Conservation (phyloP, 1,140 invertebrate genomes). For the Caerostris extrusa region DNA sequence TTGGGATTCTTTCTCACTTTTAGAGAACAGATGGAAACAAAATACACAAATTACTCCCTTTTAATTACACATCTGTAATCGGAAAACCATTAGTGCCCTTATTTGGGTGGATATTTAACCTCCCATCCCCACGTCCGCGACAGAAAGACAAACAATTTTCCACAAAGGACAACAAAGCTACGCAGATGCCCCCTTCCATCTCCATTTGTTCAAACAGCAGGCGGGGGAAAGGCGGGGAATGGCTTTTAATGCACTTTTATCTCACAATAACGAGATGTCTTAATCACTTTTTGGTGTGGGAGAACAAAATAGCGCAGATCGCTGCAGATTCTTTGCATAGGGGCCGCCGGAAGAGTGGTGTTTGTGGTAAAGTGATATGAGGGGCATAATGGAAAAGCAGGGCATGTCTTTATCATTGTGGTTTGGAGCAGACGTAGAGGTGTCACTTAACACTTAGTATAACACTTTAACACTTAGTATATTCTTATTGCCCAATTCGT, state of each 20-base stretch:
- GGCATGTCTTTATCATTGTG: too few species aligned
- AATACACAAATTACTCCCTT: constrained; percentile 45
- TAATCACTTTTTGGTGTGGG: constrained; percentile 40
- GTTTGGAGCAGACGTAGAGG: too few species aligned
- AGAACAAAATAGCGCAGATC: constrained; percentile 1
- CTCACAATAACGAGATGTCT: constrained; percentile 50
- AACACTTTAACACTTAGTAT: too few species aligned
- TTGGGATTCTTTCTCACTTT: constrained; percentile 13
- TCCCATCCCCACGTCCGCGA: not conserved
- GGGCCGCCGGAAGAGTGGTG: not conserved
- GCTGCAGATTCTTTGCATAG: constrained; percentile 31
- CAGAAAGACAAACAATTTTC: constrained; percentile 33
- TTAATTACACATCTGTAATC: constrained; percentile 51
- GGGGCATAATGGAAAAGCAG: too few species aligned
- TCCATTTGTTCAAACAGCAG: not conserved
- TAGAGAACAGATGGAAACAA: constrained; percentile 12
- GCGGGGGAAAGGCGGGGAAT: not conserved
- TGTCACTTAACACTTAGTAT: too few species aligned
- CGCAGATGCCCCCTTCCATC: not conserved
- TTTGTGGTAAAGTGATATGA: not conserved
- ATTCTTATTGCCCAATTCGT: too few species aligned
- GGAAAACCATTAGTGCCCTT: constrained; percentile 51
- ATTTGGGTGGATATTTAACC: constrained; percentile 37
- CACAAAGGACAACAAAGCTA: constrained; percentile 7
- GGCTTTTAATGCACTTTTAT: constrained; percentile 55